phyloP scores from a whole-genome alignment of 2,113 vertebrate species.

The Erpornis zantholeuca region DNA sequence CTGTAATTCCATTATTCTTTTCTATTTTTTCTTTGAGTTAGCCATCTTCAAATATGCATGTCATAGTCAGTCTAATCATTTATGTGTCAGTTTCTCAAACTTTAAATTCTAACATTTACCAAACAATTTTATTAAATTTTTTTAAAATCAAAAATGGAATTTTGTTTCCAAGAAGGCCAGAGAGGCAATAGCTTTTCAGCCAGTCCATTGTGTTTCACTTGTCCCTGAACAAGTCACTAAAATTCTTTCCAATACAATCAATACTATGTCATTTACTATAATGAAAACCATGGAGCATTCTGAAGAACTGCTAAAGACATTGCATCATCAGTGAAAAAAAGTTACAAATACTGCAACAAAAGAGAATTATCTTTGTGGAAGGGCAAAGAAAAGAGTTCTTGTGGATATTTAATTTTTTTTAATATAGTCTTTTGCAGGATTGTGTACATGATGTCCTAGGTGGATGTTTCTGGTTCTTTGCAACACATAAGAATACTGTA shows the following conservation, averaged over 20 bases:
- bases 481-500: not conserved
- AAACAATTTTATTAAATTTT: not conserved
- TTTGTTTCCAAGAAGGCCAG: not conserved
- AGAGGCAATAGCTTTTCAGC: not conserved
- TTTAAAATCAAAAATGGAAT: not conserved
- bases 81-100: not conserved
- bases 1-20: not conserved
- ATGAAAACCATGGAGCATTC: not conserved
- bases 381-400: not conserved
- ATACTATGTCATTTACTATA: not conserved
- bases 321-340: not conserved
- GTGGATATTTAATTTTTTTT: not conserved
- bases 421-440: not conserved
- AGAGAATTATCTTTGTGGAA: not conserved
- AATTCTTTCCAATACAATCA: not conserved
- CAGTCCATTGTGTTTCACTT: not conserved
- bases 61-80: not conserved
- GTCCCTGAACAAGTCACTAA: not conserved
- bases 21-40: not conserved
- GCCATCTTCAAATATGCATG: not conserved
- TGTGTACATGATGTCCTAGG: not conserved
- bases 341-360: not conserved
- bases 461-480: not conserved
- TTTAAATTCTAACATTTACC: not conserved
- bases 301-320: not conserved